Conservation (phyloP, 1,140 invertebrate species). For the Amphibalanus amphitrite region DNA sequence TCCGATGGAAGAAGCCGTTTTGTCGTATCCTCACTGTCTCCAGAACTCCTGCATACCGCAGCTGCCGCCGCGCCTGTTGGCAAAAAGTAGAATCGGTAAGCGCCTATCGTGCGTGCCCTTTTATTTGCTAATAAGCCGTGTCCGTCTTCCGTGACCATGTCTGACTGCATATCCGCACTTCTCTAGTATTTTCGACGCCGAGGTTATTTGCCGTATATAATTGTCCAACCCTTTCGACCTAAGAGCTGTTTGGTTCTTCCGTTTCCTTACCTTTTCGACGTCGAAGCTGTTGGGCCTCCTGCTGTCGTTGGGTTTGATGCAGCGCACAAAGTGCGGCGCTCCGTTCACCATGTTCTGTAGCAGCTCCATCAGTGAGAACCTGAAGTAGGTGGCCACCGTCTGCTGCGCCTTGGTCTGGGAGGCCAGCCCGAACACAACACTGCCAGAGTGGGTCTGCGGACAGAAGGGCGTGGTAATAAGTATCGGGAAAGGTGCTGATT, state of each 20-base stretch:
- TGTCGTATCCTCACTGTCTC: constrained; percentile 57
- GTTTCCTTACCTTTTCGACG: constrained; percentile 46
- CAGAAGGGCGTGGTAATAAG: no score
- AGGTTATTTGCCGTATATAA: no score
- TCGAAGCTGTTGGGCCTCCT: constrained; percentile 48
- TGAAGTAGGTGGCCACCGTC: constrained; percentile 66
- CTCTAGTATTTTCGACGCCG: no score
- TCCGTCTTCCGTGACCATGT: no score
- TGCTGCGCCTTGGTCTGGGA: constrained; percentile 69
- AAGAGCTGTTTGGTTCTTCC: no score
- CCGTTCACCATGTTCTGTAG: constrained; percentile 64
- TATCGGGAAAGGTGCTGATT: no score
- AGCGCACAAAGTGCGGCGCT: constrained; percentile 63
- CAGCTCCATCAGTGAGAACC: constrained; percentile 66
- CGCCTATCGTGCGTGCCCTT: no score
- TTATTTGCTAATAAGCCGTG: no score
- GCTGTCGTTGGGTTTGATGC: constrained; percentile 62
- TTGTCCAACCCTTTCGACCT: no score
- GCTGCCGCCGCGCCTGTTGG: constrained; percentile 37
- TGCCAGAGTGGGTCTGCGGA: constrained; percentile 11
- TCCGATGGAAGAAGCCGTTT: constrained; percentile 60
- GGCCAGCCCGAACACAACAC: constrained; percentile 32
- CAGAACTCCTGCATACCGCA: constrained; percentile 59
- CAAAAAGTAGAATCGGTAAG: no score
- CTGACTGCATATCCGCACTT: no score